Percentiles rank a stretch among this genome's conserved stretches.
These are phyloP conservation scores for Chymomyza amoena DNA, from an alignment of 2,888 invertebrate genomes.

Conservation along the genomic window DNA sequence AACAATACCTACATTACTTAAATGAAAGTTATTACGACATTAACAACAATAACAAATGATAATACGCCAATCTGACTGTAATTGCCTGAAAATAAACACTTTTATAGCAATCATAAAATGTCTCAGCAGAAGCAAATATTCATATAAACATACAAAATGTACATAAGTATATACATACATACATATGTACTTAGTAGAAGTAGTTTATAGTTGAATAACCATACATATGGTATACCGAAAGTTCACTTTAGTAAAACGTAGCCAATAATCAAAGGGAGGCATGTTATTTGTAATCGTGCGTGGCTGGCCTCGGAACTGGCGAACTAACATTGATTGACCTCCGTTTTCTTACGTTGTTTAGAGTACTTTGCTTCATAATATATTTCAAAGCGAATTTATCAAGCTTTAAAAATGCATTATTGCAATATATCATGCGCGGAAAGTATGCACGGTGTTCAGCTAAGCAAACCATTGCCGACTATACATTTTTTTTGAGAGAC, in stretches of 20 bases:
- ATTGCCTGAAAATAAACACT: background rate
- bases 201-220: background rate
- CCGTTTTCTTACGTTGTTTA: background rate
- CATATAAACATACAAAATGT: too few relatives aligned
- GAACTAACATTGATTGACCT: background rate
- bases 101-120: background rate
- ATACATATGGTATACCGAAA: background rate
- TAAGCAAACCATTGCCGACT: too few relatives aligned
- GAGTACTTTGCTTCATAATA: background rate
- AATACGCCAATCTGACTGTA: background rate
- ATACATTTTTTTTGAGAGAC: too few relatives aligned
- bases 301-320: background rate
- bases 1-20: background rate
- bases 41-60: background rate
- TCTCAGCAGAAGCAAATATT: background rate
- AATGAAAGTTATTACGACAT: background rate
- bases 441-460: too few relatives aligned
- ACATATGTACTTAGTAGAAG: background rate
- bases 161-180: too few relatives aligned
- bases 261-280: background rate
- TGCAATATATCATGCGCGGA: too few relatives aligned
- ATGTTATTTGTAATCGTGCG: background rate
- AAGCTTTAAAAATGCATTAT: too few relatives aligned
- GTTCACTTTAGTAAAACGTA: background rate
- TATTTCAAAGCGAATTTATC: background rate